These are phyloP conservation scores for Hyposoter didymator DNA, from an alignment of 2,888 invertebrate genomes.

Conservation along the genomic window DNA sequence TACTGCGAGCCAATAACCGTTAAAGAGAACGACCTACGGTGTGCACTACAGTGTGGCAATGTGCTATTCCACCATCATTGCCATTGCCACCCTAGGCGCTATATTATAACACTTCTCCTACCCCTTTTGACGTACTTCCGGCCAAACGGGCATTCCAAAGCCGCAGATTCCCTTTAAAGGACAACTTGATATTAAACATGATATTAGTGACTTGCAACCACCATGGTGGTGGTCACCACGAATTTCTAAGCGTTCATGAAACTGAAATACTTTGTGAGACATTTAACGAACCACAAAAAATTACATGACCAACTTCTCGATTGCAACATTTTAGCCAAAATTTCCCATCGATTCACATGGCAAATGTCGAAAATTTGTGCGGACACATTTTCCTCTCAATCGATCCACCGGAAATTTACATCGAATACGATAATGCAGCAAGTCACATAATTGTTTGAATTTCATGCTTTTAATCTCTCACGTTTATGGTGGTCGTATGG, in stretches of 20 bases:
- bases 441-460: not conserved
- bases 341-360: not conserved
- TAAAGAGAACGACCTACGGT: conserved; percentile 82
- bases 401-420: conserved; percentile 13
- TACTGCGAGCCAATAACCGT: conserved; percentile 82
- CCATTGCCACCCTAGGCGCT: conserved; percentile 63
- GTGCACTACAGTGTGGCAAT: conserved; percentile 65
- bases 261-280: not conserved
- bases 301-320: too few species aligned
- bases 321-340: too few species aligned
- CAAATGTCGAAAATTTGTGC: not conserved
- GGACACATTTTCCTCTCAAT: not conserved
- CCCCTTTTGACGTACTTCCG: conserved; percentile 19
- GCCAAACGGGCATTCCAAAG: conserved; percentile 71
- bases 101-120: conserved; percentile 47
- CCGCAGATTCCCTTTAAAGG: conserved; percentile 79
- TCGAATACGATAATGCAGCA: not conserved
- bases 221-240: conserved; percentile 48
- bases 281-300: not conserved
- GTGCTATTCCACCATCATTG: conserved; percentile 63
- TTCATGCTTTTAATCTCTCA: conserved; percentile 30
- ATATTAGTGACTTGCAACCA: conserved; percentile 66
- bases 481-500: conserved; percentile 15
- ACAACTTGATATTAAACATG: conserved; percentile 79
- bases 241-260: not conserved